Percentiles rank a stretch among this genome's conserved stretches.
These are phyloP conservation scores for Odiellus spinosus DNA, from an alignment of 2,888 invertebrate genomes.

Conservation along the genomic window DNA sequence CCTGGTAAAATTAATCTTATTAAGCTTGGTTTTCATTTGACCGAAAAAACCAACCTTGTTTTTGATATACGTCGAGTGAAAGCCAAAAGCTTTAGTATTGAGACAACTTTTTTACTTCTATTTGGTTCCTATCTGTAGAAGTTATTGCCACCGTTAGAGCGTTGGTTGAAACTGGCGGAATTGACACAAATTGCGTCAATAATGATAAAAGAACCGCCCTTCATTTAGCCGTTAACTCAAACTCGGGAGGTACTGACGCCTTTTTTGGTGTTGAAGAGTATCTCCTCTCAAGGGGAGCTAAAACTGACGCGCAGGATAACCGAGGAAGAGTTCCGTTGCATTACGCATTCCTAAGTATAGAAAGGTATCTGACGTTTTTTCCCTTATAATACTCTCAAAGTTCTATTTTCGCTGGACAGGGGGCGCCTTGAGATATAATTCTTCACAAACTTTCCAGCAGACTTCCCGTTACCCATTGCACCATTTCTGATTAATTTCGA, in stretches of 20 bases:
- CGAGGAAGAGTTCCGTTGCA: slow-evolving; percentile 33
- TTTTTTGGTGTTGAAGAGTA: slow-evolving; percentile 33
- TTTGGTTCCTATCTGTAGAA: slow-evolving; percentile 5
- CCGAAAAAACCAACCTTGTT: too few species aligned
- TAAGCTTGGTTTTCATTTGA: neutral
- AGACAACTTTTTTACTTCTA: neutral
- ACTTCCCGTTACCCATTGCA: too few species aligned
- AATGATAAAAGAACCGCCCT: slow-evolving; percentile 29
- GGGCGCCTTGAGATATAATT: too few species aligned
- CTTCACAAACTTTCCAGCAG: too few species aligned
- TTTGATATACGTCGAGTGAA: neutral
- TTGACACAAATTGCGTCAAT: slow-evolving; percentile 22
- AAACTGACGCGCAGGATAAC: slow-evolving; percentile 27
- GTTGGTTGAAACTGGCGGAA: slow-evolving; percentile 25
- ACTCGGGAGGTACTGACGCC: slow-evolving; percentile 31
- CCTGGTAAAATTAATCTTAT: neutral
- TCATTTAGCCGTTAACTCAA: slow-evolving; percentile 33
- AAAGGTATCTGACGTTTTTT: slow-evolving; percentile 18
- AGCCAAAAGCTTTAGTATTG: neutral
- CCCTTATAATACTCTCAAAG: neutral
- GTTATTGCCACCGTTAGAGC: slow-evolving; percentile 22
- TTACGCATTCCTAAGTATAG: slow-evolving; percentile 33
- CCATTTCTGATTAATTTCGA: too few species aligned
- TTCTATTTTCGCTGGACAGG: too few species aligned
- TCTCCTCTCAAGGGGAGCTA: slow-evolving; percentile 30